phyloP scores from a whole-genome alignment of 2,797 vertebrate genomes.

The Pangasius sanitwongsei region DNA sequence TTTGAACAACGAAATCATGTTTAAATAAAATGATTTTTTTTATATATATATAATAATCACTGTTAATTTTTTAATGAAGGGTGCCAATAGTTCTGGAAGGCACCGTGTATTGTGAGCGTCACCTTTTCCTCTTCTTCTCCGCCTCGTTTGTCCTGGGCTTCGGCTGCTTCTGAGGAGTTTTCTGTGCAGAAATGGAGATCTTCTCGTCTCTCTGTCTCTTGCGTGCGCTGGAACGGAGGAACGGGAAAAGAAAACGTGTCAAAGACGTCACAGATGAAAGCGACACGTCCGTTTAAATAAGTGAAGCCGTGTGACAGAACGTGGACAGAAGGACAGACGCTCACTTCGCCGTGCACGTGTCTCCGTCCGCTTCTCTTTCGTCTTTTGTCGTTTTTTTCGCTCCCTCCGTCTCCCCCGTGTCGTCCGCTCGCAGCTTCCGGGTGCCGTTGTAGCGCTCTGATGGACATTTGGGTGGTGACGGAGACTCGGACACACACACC shows the following conservation, averaged over 20 bases:
- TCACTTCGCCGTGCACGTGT: slow-evolving; percentile 82
- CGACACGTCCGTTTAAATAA: neutral
- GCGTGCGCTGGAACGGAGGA: slow-evolving; percentile 67
- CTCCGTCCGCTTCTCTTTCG: slow-evolving; percentile 72
- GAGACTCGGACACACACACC: slow-evolving; percentile 77
- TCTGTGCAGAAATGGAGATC: slow-evolving; percentile 84
- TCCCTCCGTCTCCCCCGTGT: slow-evolving; percentile 72
- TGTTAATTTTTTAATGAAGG: neutral
- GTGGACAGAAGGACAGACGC: slow-evolving; percentile 41
- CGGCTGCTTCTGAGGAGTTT: slow-evolving; percentile 84
- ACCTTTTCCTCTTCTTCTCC: slow-evolving; percentile 99
- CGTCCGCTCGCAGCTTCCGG: slow-evolving; percentile 71
- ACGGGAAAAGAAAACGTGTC: neutral
- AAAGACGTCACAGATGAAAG: neutral
- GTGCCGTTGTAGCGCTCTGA: slow-evolving; percentile 84
- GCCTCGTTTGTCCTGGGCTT: slow-evolving; percentile 89
- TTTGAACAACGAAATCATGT: neutral
- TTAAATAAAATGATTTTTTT: neutral
- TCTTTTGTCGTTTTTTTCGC: slow-evolving; percentile 67
- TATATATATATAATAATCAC: too few relatives aligned
- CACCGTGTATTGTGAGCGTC: slow-evolving; percentile 43
- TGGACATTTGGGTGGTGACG: slow-evolving; percentile 72
- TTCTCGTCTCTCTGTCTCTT: slow-evolving; percentile 90
- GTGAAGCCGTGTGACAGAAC: neutral
- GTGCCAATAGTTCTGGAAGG: neutral